These are phyloP conservation scores for Pimephales promelas DNA, from an alignment of 2,113 vertebrate genomes.

Conservation along the genomic window DNA sequence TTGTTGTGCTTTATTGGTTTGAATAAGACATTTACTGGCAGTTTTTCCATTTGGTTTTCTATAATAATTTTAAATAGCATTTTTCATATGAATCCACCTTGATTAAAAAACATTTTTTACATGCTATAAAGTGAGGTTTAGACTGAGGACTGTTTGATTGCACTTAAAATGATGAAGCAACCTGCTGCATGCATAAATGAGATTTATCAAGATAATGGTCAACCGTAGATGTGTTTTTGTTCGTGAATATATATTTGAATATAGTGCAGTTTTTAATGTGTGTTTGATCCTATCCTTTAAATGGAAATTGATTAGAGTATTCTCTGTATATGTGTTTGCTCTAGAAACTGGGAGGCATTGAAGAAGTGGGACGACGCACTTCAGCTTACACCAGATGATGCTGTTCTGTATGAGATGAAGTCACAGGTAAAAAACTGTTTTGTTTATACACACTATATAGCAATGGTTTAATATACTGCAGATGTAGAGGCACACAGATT, in stretches of 20 bases:
- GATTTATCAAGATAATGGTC: background rate
- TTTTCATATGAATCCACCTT: background rate
- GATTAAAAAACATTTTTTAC: background rate
- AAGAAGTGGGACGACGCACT: conserved; percentile 95
- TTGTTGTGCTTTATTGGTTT: background rate
- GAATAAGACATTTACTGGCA: background rate
- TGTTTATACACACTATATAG: background rate
- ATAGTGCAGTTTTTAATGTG: conserved; percentile 24
- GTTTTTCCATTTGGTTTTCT: background rate
- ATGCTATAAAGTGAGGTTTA: background rate
- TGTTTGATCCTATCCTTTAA: conserved; percentile 11
- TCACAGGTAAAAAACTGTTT: conserved; percentile 82
- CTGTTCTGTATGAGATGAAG: conserved; percentile 95
- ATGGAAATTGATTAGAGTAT: background rate
- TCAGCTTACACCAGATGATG: conserved; percentile 89
- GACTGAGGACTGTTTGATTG: background rate
- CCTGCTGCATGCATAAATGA: background rate
- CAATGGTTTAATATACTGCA: background rate
- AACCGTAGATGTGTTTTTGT: background rate
- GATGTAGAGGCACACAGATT: background rate
- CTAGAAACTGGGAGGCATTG: conserved; percentile 88
- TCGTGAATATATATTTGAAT: background rate
- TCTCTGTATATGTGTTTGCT: conserved; percentile 51
- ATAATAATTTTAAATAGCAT: background rate
- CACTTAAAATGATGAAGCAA: background rate